Evolutionary conservation across 2,113 vertebrate species (phyloP).

Genomic region (Cebidichthys violaceus): DNA sequence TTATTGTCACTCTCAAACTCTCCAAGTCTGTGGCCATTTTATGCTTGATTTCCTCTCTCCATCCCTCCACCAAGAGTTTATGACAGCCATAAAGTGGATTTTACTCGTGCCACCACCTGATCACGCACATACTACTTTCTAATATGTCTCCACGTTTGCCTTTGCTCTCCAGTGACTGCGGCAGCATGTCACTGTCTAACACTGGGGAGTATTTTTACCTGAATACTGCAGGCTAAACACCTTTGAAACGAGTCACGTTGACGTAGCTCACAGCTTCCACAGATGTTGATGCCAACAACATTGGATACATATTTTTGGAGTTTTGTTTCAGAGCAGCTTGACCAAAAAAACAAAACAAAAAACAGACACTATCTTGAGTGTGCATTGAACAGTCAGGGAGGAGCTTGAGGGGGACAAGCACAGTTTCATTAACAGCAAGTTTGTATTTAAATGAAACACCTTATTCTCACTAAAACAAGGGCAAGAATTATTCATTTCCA

Average conservation of each 20-base stretch:
- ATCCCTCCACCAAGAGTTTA: conserved; percentile 61
- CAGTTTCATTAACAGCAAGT: conserved; percentile 43
- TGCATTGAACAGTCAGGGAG: conserved; percentile 51
- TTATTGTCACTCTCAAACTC: conserved; percentile 54
- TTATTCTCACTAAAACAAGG: conserved; percentile 43
- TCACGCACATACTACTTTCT: conserved; percentile 46
- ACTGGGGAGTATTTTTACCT: conserved; percentile 21
- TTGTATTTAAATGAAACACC: conserved; percentile 51
- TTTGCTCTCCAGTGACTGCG: conserved; percentile 25
- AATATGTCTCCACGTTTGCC: conserved; percentile 42
- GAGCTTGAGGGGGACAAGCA: conserved; percentile 44
- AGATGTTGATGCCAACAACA: conserved; percentile 44
- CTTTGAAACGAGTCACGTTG: conserved; percentile 11
- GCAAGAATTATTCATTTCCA: conserved; percentile 5
- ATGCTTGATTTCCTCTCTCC: conserved; percentile 52
- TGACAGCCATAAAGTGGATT: conserved; percentile 65
- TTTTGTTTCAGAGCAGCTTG: conserved; percentile 55
- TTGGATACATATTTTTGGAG: conserved; percentile 3
- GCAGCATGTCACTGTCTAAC: conserved; percentile 32
- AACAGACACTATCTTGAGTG: conserved; percentile 77
- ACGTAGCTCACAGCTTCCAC: conserved; percentile 30
- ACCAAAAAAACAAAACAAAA: conserved; percentile 62
- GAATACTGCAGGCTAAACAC: conserved; percentile 24
- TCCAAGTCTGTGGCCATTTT: conserved; percentile 54
- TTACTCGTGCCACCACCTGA: conserved; percentile 51